Evolutionary conservation across 2,888 invertebrate genomes (phyloP), one percentile per base, ranked within the genome.

Genomic region (Campaea margaritaria): DNA sequence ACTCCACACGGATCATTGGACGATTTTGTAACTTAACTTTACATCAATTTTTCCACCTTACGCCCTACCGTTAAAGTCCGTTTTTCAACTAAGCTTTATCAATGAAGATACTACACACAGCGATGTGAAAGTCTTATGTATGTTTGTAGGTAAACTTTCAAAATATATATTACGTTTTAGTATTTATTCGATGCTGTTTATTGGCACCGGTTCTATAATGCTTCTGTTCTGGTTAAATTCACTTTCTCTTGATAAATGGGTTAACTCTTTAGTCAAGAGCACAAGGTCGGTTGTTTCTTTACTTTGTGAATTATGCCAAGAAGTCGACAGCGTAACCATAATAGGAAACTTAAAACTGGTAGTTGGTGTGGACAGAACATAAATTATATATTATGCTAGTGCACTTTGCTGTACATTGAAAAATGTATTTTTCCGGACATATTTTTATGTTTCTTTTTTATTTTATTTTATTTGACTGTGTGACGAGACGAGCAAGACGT

Each of bases 61-160:
- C 15, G n/a, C 2, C n/a, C 27, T 3, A 11, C 9, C 9, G n/a
- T 46, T 60, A 63, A 34, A 58, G 53, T 27, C 27, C 8, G 44
- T 34, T 46, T 46, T 52, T 45, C 21, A 21, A 15, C 31, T 15
- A 1, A 58, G 11, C 41, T 52, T 45, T 16, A 13, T 38, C n/a
- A 14, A 28, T 13, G 1, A 53, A 46, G 28, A 51, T 41, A 50
- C 47, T 45, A 55, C 45, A 45, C 46, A 13, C 11, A 8, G 3
- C 7, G 10, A 58, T 47, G 67, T 58, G 69, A 69, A 64, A 69
- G 63, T 59, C n/a, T 27, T 58, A 62, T 57, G 58, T 59, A 45
- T 61, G 58, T 60, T 60, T 62, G 59, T 62, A 52, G 64, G 65
- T 60, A 65, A 60, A 64, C 62, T 65, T 63, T 62, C 64, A 60